Conservation (phyloP, 2,888 invertebrate species). For the Stenodema calcarata region DNA sequence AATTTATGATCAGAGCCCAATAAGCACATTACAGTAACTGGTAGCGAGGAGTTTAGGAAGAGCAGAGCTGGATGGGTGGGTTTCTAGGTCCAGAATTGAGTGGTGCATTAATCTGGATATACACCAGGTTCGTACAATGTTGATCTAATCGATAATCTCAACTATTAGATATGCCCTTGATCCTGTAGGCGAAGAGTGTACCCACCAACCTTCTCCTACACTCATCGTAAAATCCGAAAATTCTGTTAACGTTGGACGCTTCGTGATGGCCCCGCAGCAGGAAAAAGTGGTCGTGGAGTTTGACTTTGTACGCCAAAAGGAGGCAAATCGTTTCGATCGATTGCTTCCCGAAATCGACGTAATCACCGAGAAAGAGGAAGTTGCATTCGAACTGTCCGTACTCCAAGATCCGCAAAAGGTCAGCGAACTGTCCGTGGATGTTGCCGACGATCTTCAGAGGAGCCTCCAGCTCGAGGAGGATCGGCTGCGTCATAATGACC, state of each 20-base stretch:
- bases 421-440: slow-evolving; percentile 52
- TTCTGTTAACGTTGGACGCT: slow-evolving; percentile 86
- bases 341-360: slow-evolving; percentile 64
- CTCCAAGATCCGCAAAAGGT: slow-evolving; percentile 51
- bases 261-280: slow-evolving; percentile 91
- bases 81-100: too few relatives aligned
- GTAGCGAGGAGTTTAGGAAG: too few relatives aligned
- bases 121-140: too few relatives aligned
- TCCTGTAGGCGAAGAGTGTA: too few relatives aligned
- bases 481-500: slow-evolving; percentile 51
- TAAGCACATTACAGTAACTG: too few relatives aligned
- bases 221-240: slow-evolving; percentile 84
- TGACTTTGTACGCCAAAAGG: slow-evolving; percentile 95
- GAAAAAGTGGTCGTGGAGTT: slow-evolving; percentile 98
- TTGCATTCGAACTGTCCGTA: slow-evolving; percentile 38
- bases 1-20: too few relatives aligned
- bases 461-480: slow-evolving; percentile 50
- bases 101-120: too few relatives aligned
- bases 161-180: too few relatives aligned
- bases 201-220: slow-evolving; percentile 72
- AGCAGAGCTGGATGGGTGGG: too few relatives aligned
- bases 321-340: slow-evolving; percentile 97
- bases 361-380: slow-evolving; percentile 45
- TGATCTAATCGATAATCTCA: too few relatives aligned
- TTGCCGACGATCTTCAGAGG: slow-evolving; percentile 52